These are phyloP conservation scores for Dascyllus trimaculatus DNA, from an alignment of 2,113 vertebrate genomes.

Conservation along the genomic window DNA sequence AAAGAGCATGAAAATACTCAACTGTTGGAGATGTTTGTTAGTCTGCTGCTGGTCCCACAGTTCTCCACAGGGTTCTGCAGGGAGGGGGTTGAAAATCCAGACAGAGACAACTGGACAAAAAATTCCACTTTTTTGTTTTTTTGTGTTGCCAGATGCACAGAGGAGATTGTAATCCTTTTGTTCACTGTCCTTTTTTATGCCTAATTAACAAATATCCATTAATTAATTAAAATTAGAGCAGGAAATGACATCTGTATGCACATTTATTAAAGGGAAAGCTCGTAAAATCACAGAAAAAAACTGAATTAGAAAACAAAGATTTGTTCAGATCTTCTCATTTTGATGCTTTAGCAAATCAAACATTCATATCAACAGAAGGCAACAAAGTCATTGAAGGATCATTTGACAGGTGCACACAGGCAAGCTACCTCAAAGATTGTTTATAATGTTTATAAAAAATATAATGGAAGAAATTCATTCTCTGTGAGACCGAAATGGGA, in stretches of 20 bases:
- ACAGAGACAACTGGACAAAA: not conserved
- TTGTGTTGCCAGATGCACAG: conserved; percentile 5
- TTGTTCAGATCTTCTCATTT: not conserved
- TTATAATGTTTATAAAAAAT: not conserved
- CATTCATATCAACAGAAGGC: not conserved
- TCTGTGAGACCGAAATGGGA: not conserved
- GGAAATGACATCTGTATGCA: not conserved
- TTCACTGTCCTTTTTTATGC: not conserved
- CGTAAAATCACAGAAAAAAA: not conserved
- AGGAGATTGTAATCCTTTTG: not conserved
- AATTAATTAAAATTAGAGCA: not conserved
- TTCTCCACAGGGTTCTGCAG: conserved; percentile 15
- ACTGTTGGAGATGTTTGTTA: conserved; percentile 34
- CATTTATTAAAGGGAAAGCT: not conserved
- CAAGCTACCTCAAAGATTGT: not conserved
- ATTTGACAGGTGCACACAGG: not conserved
- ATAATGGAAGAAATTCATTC: not conserved
- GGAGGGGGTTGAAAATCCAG: conserved; percentile 3
- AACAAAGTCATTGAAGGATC: not conserved
- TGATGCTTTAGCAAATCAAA: not conserved
- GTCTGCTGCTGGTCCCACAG: conserved; percentile 17
- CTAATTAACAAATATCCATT: not conserved
- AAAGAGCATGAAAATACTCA: conserved; percentile 38
- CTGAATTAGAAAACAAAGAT: not conserved
- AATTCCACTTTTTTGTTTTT: not conserved